phyloP scores from a whole-genome alignment of 1,140 invertebrate species.

The Ladona fulva region DNA sequence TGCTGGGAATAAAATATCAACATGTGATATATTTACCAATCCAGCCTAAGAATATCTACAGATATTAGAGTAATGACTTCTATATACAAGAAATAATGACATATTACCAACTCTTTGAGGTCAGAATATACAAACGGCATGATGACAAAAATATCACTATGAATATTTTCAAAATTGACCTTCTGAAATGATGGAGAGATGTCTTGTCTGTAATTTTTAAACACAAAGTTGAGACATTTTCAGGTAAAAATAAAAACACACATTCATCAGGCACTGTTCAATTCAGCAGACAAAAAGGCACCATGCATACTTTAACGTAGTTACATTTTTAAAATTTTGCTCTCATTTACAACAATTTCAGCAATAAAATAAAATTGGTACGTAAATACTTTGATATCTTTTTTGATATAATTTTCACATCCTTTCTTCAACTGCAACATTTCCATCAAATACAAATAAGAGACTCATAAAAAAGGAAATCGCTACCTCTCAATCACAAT shows the following conservation, averaged over 20 bases:
- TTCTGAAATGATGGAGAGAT: background rate
- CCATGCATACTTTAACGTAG: background rate
- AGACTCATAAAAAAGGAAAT: too few relatives aligned
- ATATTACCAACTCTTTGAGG: background rate
- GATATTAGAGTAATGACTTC: background rate
- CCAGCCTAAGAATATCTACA: background rate
- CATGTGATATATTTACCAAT: background rate
- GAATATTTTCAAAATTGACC: background rate
- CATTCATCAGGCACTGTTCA: conserved; percentile 4
- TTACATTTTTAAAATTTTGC: background rate
- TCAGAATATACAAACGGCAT: background rate
- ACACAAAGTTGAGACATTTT: background rate
- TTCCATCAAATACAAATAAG: too few relatives aligned
- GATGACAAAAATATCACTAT: conserved; percentile 7
- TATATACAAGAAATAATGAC: background rate
- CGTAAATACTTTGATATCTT: too few relatives aligned
- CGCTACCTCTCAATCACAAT: too few relatives aligned
- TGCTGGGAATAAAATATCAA: background rate
- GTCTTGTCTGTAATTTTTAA: background rate
- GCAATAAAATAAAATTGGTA: background rate
- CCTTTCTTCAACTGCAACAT: too few relatives aligned
- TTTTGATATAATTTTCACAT: too few relatives aligned
- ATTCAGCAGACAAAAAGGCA: background rate
- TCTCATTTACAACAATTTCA: background rate
- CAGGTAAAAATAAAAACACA: background rate